Evolutionary conservation across 2,888 invertebrate species (phyloP), one percentile per base, ranked within the genome.

Genomic region (Phoenoteleia sp.): DNA sequence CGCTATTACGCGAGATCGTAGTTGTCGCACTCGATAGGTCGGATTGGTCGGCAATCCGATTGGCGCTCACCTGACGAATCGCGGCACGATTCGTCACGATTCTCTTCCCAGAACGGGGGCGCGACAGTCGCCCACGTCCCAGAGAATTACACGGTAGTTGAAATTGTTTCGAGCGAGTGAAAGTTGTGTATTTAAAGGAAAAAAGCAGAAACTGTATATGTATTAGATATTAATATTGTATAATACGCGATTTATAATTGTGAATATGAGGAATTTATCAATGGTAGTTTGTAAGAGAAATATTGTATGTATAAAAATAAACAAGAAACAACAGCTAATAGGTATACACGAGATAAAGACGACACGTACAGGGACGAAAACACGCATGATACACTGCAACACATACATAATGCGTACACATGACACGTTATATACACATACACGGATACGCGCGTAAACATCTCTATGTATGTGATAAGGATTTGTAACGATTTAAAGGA

Each of bases 231-330:
- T 90, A 90, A 87, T 88, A 89, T 89, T 93, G 93, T 93, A 93
- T 90, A 90, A 93, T 92, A 92, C 82, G 86, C 88, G 90, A 86
- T 92, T 92, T 92, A 88, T 92, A 92, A 92, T 87, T 93, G 93
- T 93, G 93, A 87, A 93, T 93, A 93, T 60, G 86, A 89, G 79
- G 85, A 85, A 83, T 87, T 90, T 81, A 91, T 90, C 88, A 91
- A 89, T 91, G 91, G 90, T 90, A 92, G 90, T 89, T 89, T 89
- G 89, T 91, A 89, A 87, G 87, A 79, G 49, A 87, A 85, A 88
- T 87, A 88, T 91, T 91, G 89, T 89, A 89, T 91, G 89, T 91
- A 91, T 89, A 91, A 90, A 88, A 77, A 39, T 84, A 33, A 33
- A 33, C 2, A 33, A 49, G 49, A 47, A 42, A 13, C n/a, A 49